A percentile compares a stretch with the other conserved stretches of the same genome.
These are phyloP conservation scores for Calameuta idolon DNA, from an alignment of 2,888 invertebrate genomes.

Conservation along the genomic window DNA sequence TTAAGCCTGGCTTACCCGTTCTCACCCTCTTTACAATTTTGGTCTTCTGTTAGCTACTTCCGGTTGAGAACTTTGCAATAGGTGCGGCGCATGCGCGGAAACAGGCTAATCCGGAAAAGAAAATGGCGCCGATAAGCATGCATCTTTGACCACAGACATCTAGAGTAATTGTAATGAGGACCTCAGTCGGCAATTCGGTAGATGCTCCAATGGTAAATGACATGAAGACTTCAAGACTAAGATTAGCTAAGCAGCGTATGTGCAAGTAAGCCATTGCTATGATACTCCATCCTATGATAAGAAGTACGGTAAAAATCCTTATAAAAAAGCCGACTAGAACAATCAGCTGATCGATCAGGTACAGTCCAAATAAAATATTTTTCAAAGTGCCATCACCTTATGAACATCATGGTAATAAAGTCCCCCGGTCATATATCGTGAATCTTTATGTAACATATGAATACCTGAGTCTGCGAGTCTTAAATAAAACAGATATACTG, in stretches of 20 bases:
- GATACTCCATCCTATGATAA: slow-evolving; percentile 72
- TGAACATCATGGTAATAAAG: not conserved
- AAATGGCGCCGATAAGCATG: slow-evolving; percentile 83
- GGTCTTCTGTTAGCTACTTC: not conserved
- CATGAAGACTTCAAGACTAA: slow-evolving; percentile 81
- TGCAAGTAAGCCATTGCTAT: slow-evolving; percentile 86
- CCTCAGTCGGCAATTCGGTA: slow-evolving; percentile 84
- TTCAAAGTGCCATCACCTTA: not conserved
- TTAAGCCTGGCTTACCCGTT: not conserved
- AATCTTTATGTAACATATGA: too few species aligned
- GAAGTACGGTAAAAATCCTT: slow-evolving; percentile 34
- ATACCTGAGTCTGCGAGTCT: slow-evolving; percentile 61
- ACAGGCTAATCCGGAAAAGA: slow-evolving; percentile 81
- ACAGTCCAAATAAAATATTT: not conserved
- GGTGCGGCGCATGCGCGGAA: slow-evolving; percentile 79
- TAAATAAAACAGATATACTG: slow-evolving; percentile 59
- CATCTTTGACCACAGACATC: slow-evolving; percentile 84
- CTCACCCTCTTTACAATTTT: not conserved
- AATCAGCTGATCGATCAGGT: not conserved
- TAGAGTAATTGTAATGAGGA: slow-evolving; percentile 78
- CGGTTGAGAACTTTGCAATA: slow-evolving; percentile 57
- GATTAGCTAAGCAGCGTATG: slow-evolving; percentile 83
- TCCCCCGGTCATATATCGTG: not conserved
- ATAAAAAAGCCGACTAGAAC: not conserved
- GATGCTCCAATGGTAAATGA: slow-evolving; percentile 85